Evolutionary conservation across 2,113 vertebrate species (phyloP).

Genomic region (Bubo scandiacus): DNA sequence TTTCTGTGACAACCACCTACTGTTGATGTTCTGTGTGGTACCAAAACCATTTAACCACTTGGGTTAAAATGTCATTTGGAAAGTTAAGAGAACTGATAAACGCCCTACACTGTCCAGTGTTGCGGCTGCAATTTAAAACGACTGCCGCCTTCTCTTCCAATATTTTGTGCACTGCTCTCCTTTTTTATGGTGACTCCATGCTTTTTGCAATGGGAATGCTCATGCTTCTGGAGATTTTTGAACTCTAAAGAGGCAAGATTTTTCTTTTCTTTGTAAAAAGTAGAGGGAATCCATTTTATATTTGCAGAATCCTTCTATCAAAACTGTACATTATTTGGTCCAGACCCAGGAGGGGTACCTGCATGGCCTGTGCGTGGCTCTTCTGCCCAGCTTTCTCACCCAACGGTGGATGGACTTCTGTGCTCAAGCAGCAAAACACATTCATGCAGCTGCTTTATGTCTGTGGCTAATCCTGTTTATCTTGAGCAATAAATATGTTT

Average conservation of each 20-base stretch:
- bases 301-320: background rate
- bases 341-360: background rate
- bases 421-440: fast-evolving
- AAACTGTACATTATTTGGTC: background rate
- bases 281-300: background rate
- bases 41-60: background rate
- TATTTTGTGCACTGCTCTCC: background rate
- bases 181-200: background rate
- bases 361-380: background rate
- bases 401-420: background rate
- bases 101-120: background rate
- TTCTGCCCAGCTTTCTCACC: background rate
- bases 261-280: background rate
- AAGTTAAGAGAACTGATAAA: background rate
- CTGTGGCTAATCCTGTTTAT: background rate
- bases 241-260: background rate
- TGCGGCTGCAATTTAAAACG: background rate
- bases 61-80: background rate
- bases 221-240: background rate
- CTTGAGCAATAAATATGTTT: background rate
- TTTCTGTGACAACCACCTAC: background rate
- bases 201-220: background rate
- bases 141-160: background rate
- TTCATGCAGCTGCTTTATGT: background rate
- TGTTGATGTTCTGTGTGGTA: background rate